A percentile compares a stretch with the other conserved stretches of the same genome.
Conservation (phyloP, 1,140 invertebrate genomes). For the Cyphomyrmex costatus region DNA sequence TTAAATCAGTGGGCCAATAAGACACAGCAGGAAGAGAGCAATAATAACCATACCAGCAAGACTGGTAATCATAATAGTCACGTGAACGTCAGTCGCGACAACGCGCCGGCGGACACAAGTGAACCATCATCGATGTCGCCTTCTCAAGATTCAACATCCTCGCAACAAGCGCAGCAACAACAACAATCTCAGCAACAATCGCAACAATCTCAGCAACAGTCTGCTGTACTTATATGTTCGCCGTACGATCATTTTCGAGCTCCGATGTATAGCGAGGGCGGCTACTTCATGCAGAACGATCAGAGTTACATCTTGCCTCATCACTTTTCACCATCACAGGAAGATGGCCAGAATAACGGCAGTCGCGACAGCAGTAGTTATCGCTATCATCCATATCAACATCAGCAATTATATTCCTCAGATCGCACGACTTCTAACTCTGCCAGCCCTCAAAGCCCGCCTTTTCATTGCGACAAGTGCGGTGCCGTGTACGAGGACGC, state of each 20-base stretch:
- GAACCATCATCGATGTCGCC: conserved; percentile 85
- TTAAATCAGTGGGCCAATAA: conserved; percentile 92
- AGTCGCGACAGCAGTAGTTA: conserved; percentile 19
- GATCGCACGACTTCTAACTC: conserved; percentile 88
- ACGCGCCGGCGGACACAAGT: conserved; percentile 89
- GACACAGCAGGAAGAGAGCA: conserved; percentile 88
- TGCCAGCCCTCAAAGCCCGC: conserved; percentile 89
- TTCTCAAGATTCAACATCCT: conserved; percentile 72
- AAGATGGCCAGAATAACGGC: conserved; percentile 71
- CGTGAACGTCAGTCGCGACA: conserved; percentile 83
- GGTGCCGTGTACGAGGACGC: conserved; percentile 92
- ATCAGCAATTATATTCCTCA: conserved; percentile 87
- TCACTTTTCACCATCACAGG: conserved; percentile 76
- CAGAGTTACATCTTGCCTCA: conserved; percentile 77
- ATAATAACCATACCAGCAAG: conserved; percentile 90
- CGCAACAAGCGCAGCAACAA: conserved; percentile 68
- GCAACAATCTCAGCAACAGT: conserved; percentile 79
- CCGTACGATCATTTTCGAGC: conserved; percentile 73
- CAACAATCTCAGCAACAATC: conserved; percentile 84
- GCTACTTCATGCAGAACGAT: conserved; percentile 82
- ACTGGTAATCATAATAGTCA: conserved; percentile 85
- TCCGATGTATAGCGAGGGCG: conserved; percentile 77
- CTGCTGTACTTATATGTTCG: conserved; percentile 29
- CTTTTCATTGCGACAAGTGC: conserved; percentile 93
- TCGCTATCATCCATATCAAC: conserved; percentile 84